Conservation (phyloP, 2,797 vertebrate species). For the Knipowitschia caucasica region DNA sequence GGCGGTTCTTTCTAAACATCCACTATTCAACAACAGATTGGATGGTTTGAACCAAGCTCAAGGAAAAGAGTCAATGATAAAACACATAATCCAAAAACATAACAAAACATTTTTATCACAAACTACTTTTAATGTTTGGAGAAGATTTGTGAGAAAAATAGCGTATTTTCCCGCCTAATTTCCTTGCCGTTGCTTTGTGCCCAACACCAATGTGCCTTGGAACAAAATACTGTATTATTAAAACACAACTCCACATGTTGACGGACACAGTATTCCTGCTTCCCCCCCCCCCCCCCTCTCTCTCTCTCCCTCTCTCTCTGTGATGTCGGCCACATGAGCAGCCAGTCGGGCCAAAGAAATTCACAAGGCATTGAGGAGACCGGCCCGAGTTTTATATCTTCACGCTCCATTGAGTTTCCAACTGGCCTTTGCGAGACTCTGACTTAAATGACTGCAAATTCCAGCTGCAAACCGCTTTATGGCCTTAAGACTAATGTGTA, state of each 20-base stretch:
- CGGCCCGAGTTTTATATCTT: slow-evolving; percentile 13
- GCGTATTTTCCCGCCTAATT: no score
- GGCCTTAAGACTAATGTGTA: slow-evolving; percentile 46
- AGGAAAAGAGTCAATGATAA: no score
- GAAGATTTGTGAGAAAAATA: no score
- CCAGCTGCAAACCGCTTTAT: slow-evolving; percentile 22
- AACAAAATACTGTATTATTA: slow-evolving; percentile 24
- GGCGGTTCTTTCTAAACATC: not conserved
- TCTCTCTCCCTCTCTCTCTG: no score
- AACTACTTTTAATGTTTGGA: no score
- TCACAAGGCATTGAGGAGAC: slow-evolving; percentile 37
- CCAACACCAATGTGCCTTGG: no score
- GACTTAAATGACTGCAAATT: slow-evolving; percentile 36
- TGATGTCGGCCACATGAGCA: slow-evolving; percentile 36
- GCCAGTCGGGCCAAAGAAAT: slow-evolving; percentile 26
- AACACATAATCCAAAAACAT: no score
- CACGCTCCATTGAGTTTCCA: slow-evolving; percentile 1
- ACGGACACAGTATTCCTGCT: slow-evolving; percentile 46
- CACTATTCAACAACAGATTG: not conserved
- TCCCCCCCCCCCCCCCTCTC: slow-evolving; percentile 22
- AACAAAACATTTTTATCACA: no score
- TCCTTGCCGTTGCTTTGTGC: no score
- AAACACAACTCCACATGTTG: slow-evolving; percentile 34
- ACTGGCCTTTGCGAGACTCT: slow-evolving; percentile 30
- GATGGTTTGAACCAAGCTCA: not conserved